Evolutionary conservation across 2,113 vertebrate species (phyloP).

Genomic region (Coreoperca whiteheadi): DNA sequence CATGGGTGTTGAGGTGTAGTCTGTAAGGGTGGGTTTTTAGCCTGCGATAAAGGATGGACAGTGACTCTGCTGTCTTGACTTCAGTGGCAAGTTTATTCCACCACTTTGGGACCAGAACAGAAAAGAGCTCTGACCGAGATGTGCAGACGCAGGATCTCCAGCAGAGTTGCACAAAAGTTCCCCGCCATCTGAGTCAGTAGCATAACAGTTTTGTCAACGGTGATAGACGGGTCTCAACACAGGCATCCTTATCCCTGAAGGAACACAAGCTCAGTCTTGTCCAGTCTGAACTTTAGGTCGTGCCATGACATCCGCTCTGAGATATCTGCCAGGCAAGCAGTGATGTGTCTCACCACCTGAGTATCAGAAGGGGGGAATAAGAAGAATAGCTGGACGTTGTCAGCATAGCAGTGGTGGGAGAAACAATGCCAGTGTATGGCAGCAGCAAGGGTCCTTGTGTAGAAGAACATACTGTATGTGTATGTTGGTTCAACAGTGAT

Average conservation of each 20-base stretch:
- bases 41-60: no score
- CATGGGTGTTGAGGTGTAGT: no score
- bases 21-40: no score
- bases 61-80: no score
- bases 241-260: background rate
- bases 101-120: no score
- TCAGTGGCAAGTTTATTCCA: no score
- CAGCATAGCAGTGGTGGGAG: background rate
- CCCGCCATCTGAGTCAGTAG: no score
- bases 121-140: no score
- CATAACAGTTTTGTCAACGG: background rate
- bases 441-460: background rate
- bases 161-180: no score
- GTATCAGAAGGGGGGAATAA: background rate
- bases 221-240: background rate
- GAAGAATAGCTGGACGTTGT: background rate
- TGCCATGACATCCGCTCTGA: background rate
- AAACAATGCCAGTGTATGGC: background rate
- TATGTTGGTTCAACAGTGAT: no score
- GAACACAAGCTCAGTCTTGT: background rate
- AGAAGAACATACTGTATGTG: background rate
- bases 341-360: background rate
- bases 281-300: background rate
- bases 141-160: no score
- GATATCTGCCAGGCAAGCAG: background rate